phyloP scores from a whole-genome alignment of 2,113 vertebrate genomes.

The Grammomys dolichurus region DNA sequence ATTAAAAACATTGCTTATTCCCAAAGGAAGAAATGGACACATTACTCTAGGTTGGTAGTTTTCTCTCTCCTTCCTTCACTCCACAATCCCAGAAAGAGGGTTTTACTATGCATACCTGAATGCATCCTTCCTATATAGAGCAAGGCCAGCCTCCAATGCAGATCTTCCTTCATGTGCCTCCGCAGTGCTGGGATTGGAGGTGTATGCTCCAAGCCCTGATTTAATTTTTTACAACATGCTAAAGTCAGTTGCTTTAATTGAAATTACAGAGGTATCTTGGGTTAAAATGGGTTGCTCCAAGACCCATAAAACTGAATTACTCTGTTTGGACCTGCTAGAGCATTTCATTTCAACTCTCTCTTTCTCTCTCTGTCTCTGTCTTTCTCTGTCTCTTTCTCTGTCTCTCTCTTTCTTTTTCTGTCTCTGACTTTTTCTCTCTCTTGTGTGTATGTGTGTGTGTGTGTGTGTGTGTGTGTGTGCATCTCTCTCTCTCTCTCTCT shows the following conservation, averaged over 20 bases:
- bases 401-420: neutral
- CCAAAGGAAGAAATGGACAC: neutral
- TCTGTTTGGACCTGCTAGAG: neutral
- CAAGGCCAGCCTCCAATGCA: neutral
- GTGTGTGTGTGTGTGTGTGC: too few relatives aligned
- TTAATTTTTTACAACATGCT: neutral
- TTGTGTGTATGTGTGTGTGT: too few relatives aligned
- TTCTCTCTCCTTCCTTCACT: neutral
- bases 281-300: neutral
- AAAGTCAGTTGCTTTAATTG: conserved; percentile 23
- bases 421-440: neutral
- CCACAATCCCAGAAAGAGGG: neutral
- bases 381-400: neutral
- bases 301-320: neutral
- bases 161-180: neutral
- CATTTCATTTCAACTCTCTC: neutral
- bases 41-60: neutral
- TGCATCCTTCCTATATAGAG: neutral
- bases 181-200: neutral
- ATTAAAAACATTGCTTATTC: neutral
- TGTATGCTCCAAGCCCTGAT: neutral
- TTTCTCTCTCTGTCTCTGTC: neutral
- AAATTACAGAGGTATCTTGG: conserved; percentile 3
- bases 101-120: neutral
- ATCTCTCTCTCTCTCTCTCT: neutral